These are phyloP conservation scores for Corydoras sp. DNA, from an alignment of 2,113 vertebrate species.

Conservation along the genomic window DNA sequence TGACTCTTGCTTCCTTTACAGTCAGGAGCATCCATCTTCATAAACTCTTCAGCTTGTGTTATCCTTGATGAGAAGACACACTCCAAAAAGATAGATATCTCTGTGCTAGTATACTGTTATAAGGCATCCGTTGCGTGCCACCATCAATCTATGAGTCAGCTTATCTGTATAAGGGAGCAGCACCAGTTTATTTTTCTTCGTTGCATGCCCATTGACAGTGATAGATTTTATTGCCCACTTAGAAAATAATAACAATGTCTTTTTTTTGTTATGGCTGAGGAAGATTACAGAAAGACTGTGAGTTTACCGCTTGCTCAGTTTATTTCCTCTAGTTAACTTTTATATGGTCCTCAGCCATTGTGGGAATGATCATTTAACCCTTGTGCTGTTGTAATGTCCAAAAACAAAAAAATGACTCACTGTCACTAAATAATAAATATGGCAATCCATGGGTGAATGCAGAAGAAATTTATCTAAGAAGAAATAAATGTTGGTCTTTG, in stretches of 20 bases:
- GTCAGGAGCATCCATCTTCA: constrained; percentile 39
- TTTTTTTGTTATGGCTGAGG: constrained; percentile 21
- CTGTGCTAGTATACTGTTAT: constrained; percentile 35
- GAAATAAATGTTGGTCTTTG: too few relatives aligned
- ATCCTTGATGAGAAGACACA: constrained; percentile 43
- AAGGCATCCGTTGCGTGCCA: constrained; percentile 35
- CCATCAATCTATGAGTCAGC: constrained; percentile 38
- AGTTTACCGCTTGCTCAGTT: not conserved
- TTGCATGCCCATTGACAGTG: constrained; percentile 38
- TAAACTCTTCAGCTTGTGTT: constrained; percentile 44
- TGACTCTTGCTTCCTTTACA: constrained; percentile 16
- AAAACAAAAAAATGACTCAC: too few relatives aligned
- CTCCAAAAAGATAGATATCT: constrained; percentile 45
- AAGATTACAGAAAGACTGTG: not conserved
- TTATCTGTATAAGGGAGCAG: constrained; percentile 38
- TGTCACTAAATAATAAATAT: too few relatives aligned
- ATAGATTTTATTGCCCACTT: constrained; percentile 47
- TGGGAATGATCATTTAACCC: too few relatives aligned
- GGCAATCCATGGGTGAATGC: too few relatives aligned
- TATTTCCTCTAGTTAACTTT: too few relatives aligned
- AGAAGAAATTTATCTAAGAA: too few relatives aligned
- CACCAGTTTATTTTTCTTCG: constrained; percentile 38
- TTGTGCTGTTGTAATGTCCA: too few relatives aligned
- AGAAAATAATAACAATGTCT: constrained; percentile 46
- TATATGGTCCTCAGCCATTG: too few relatives aligned